These are phyloP conservation scores for Paguma larvata DNA, from an alignment of 2,797 vertebrate genomes.

Conservation along the genomic window DNA sequence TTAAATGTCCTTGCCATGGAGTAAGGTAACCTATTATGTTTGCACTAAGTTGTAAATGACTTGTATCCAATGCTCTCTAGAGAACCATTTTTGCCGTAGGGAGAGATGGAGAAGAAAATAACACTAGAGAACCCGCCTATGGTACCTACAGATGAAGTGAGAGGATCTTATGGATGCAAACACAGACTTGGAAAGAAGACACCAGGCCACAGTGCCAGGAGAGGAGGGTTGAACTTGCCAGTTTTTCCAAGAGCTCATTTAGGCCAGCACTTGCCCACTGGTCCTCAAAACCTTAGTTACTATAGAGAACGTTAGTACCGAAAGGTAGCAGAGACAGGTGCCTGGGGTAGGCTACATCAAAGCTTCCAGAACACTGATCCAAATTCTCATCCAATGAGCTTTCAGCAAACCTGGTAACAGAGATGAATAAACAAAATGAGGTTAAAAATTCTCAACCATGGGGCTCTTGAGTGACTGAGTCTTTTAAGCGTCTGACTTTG, in stretches of 20 bases:
- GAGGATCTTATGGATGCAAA: neutral
- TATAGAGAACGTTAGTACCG: neutral
- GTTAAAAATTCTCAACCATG: constrained; percentile 18
- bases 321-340: neutral
- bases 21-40: neutral
- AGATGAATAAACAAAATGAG: constrained; percentile 26
- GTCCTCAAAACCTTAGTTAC: constrained; percentile 15
- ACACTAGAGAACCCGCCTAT: neutral
- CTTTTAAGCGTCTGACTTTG: too few species aligned
- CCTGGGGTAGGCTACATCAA: neutral
- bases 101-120: neutral
- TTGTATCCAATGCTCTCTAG: neutral
- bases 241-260: neutral
- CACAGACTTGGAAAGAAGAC: neutral
- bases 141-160: neutral
- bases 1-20: neutral
- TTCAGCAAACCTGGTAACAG: constrained; percentile 64
- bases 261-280: neutral
- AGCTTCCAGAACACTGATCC: neutral
- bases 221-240: neutral
- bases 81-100: neutral
- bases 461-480: too few species aligned
- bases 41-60: neutral
- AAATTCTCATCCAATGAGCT: constrained; percentile 13
- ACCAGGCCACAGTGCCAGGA: neutral